A percentile compares a stretch with the other conserved stretches of the same genome.
Evolutionary conservation across 2,888 invertebrate genomes (phyloP).

Genomic region (Acleris emargana): DNA sequence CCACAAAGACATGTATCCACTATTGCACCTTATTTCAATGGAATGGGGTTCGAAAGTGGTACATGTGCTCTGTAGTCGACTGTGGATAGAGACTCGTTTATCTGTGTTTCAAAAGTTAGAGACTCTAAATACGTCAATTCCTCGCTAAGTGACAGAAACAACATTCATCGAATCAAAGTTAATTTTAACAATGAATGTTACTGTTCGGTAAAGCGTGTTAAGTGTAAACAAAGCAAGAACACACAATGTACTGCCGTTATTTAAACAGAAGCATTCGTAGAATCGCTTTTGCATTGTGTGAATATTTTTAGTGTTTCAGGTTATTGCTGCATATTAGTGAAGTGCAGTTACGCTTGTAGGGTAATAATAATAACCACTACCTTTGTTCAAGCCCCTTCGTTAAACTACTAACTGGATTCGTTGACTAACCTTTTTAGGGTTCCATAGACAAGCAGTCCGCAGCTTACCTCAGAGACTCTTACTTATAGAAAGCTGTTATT

Average conservation of each 20-base stretch:
- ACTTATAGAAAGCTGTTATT: too few relatives aligned
- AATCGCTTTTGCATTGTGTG: slow-evolving; percentile 54
- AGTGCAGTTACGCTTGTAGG: slow-evolving; percentile 4
- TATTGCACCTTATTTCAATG: too few relatives aligned
- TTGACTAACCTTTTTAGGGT: too few relatives aligned
- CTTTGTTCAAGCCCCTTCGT: not conserved
- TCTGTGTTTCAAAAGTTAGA: slow-evolving; percentile 44
- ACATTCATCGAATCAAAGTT: slow-evolving; percentile 58
- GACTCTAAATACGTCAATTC: slow-evolving; percentile 56
- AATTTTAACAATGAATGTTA: slow-evolving; percentile 67
- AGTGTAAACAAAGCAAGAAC: slow-evolving; percentile 62
- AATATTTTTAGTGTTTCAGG: slow-evolving; percentile 40
- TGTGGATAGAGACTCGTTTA: slow-evolving; percentile 22
- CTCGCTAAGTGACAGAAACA: slow-evolving; percentile 54
- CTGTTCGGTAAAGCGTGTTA: slow-evolving; percentile 58
- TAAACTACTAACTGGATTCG: not conserved
- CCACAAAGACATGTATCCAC: too few relatives aligned
- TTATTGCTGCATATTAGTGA: slow-evolving; percentile 41
- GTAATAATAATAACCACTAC: not conserved
- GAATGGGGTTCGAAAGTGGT: not conserved
- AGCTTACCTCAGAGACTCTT: too few relatives aligned
- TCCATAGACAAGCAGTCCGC: too few relatives aligned
- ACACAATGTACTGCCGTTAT: slow-evolving; percentile 62
- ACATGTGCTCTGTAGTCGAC: not conserved
- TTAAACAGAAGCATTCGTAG: slow-evolving; percentile 61